Conservation (phyloP, 2,888 invertebrate genomes). For the Galeruca laticollis region DNA sequence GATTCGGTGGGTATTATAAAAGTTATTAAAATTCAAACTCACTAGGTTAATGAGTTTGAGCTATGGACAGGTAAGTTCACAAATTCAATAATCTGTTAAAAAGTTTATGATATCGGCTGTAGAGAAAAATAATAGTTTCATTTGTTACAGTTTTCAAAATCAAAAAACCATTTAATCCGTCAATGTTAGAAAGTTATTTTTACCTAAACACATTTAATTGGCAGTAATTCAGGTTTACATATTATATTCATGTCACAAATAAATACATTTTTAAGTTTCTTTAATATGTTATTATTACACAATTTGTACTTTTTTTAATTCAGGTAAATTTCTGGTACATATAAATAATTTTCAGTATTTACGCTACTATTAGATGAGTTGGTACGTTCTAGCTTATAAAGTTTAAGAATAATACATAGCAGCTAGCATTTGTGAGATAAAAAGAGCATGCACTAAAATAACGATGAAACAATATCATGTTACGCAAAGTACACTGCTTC, state of each 20-base stretch:
- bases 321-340: constrained; percentile 1
- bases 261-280: not conserved
- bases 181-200: not conserved
- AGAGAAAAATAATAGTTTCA: not conserved
- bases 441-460: no score
- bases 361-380: no score
- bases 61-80: constrained; percentile 3
- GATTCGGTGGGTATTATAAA: not conserved
- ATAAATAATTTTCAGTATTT: not conserved
- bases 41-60: no score
- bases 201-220: not conserved
- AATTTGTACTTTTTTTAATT: constrained; percentile 11
- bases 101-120: not conserved
- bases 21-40: no score
- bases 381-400: no score
- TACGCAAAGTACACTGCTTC: no score
- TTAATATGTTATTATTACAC: not conserved
- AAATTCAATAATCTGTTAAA: not conserved
- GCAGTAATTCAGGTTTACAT: not conserved
- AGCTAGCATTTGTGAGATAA: no score
- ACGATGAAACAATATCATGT: no score
- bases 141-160: constrained; percentile 1
- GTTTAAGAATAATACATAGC: no score
- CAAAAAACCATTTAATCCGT: no score
- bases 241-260: not conserved